phyloP scores from a whole-genome alignment of 64 coral and sea anemone genomes.

The Montipora foliosa region DNA sequence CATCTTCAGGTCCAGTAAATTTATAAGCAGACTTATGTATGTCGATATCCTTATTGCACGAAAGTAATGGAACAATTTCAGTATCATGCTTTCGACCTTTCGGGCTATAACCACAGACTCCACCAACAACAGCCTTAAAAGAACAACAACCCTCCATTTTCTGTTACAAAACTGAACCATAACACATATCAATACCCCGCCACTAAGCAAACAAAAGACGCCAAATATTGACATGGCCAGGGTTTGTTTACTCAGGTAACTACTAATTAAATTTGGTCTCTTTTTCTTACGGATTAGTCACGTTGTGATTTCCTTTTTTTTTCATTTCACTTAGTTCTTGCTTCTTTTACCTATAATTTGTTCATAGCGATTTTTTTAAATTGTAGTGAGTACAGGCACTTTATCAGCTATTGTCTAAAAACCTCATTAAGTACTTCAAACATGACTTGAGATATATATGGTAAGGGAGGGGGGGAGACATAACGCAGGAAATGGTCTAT shows the following conservation, averaged over 20 bases:
- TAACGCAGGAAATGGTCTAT: too few relatives aligned
- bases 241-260: neutral
- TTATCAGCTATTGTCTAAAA: too few relatives aligned
- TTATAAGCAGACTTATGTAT: constrained; percentile 16
- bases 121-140: constrained; percentile 36
- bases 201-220: neutral
- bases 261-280: neutral
- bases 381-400: too few relatives aligned
- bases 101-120: constrained; percentile 48
- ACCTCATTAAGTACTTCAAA: too few relatives aligned
- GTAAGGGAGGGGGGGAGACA: too few relatives aligned
- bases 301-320: too few relatives aligned
- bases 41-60: constrained; percentile 51
- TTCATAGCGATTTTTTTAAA: too few relatives aligned
- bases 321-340: too few relatives aligned
- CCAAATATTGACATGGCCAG: neutral
- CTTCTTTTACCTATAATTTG: too few relatives aligned
- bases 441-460: too few relatives aligned
- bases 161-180: neutral
- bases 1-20: constrained; percentile 58
- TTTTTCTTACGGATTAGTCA: neutral
- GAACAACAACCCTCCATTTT: constrained; percentile 66
- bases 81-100: constrained; percentile 39
- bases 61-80: constrained; percentile 46
- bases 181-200: neutral